Base-by-base conservation (phyloP, 30 jellyfish, hydroid and myxozoan genomes). In the Calvadosia cruxmelitensis region DNA sequence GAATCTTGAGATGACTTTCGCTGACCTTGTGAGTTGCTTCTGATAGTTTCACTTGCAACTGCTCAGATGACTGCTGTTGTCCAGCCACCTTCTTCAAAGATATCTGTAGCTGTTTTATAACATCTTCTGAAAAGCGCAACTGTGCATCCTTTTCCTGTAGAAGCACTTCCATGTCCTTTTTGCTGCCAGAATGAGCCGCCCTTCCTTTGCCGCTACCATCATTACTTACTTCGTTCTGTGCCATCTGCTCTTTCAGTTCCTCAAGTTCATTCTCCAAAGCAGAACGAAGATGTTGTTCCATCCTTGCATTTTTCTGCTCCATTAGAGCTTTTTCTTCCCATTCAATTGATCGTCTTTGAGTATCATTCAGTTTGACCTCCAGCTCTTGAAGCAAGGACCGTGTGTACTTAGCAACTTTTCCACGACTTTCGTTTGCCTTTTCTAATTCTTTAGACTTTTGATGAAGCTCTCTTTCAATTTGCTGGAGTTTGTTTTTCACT, bases 21-120 rank as follows among this genome's bases (percentile, higher is more conserved):
- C 99, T 91, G 49, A 91, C 68, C 71, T 91, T 91, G 69, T 91
- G 99, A 3, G 99, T 91, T 3, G 99, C 95, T 62, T 91, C 99
- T 15, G 99, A 82, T 1, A 91, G 82, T 36, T 83, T 82, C 27
- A 72, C 63, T 67, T 91, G 99, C 30, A 91, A 73, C 27, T 91
- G 95, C 50, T 83, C 93, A n/a, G 82, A 72, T 27, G 93, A 88
- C 25, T 83, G 73, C 33, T 84, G 78, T 48, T 78, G 94, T 51
- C 83, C 83, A 24, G 95, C 68, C 33, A 72, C 91, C 25, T 53
- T 75, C 53, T 84, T 82, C 68, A 84, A 78, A 48, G 84, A 66
- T 2, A 52, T 61, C 66, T 82, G 94, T 63, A 91, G 42, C 50
- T 91, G 93, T 62, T 78, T 78, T 25, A 68, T 63, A 53, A 80